Evolutionary conservation across 2,888 invertebrate species (phyloP), one percentile per base, ranked within the genome.

Genomic region (Entomobrya proxima): DNA sequence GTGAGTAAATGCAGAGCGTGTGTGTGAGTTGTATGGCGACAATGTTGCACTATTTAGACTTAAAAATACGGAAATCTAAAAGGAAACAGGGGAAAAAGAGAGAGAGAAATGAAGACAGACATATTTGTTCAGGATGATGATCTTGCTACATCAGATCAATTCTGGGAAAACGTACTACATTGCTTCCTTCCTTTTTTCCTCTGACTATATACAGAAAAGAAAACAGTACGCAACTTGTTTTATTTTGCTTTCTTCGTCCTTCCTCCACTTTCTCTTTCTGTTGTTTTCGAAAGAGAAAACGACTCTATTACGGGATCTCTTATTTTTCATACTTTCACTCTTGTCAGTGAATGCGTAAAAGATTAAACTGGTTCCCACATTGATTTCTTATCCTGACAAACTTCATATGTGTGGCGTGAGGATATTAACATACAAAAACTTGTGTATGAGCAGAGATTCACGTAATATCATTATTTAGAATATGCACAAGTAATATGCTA

Each of bases 1-100:
- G n/a, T n/a, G n/a, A n/a, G n/a, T 32, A 55, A 15, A 75, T 1
- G 7, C 18, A 6, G 55, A 6, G 7, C 27, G 24, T 5, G 40
- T 37, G 24, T 21, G 21, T 15, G 69, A 15, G 13, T 58, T n/a
- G 79, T 72, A 74, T 74, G 78, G 82, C 81, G 82, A 82, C 72
- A 87, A 78, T 79, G 78, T 85, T 72, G 44, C 58, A 74, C 84
- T 72, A 72, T 84, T 84, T 84, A 84, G 58, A 50, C 52, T 35
- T 24, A 55, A 69, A 50, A 58, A 40, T 40, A 76, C 27, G 67
- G 69, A 80, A 35, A 74, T 11, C 74, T 21, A 61, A 35, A 27
- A 18, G 27, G 27, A 55, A 77, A 61, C 18, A 77, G 21, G 15
- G 27, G 37, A 77, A 77, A 7, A 44, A 21, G 30, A 3, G 55